phyloP scores from a whole-genome alignment of 2,888 invertebrate species.

The Ornithoptera alexandrae region DNA sequence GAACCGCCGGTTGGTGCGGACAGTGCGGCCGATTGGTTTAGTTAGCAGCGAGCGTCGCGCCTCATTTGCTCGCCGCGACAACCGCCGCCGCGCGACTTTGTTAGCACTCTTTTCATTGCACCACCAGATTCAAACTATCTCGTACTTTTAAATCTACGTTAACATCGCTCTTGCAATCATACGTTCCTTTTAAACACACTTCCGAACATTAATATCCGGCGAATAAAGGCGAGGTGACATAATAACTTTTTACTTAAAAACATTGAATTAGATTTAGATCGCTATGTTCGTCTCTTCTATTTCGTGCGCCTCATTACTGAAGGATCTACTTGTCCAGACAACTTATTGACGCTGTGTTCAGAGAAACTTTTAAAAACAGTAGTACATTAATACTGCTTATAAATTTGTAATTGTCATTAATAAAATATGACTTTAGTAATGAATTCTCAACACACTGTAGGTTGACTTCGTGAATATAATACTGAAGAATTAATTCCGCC shows the following conservation, averaged over 20 bases:
- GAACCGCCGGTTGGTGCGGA: conserved; percentile 48
- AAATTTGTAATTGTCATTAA: no score
- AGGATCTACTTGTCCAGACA: no score
- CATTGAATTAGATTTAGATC: no score
- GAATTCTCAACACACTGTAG: no score
- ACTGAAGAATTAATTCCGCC: no score
- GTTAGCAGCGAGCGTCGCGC: conserved; percentile 78
- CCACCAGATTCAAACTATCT: conserved; percentile 65
- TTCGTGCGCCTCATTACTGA: no score
- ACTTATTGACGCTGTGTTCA: no score
- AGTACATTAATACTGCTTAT: no score
- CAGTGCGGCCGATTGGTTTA: conserved; percentile 74
- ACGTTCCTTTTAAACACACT: conserved; percentile 14
- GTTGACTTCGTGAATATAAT: no score
- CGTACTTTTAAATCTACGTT: conserved; percentile 63
- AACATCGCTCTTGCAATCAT: conserved; percentile 31
- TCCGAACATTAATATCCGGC: not conserved
- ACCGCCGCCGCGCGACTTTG: conserved; percentile 57
- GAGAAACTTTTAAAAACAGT: no score
- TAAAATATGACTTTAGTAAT: no score
- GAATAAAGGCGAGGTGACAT: not conserved
- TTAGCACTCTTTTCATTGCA: conserved; percentile 74
- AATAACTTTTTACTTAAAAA: not conserved
- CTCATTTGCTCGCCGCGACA: conserved; percentile 74
- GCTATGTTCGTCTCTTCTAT: no score